phyloP scores from a whole-genome alignment of 1,140 invertebrate species.

The Drosophila paulistorum region DNA sequence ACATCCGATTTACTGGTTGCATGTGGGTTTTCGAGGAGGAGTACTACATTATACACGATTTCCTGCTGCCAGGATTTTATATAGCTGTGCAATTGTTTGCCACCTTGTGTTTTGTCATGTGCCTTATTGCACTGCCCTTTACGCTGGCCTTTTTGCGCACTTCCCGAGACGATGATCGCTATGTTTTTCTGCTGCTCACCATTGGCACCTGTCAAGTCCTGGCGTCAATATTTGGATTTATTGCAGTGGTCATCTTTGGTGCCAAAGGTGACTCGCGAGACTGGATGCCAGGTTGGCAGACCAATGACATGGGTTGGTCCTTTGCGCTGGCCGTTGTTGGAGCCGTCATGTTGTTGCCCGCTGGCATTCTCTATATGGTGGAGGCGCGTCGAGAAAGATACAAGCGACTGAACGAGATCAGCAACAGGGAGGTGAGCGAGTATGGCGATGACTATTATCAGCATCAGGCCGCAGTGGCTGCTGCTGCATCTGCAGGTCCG shows the following conservation, averaged over 20 bases:
- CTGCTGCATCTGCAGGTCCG: constrained; percentile 28
- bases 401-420: constrained; percentile 87
- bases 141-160: constrained; percentile 89
- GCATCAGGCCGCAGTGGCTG: constrained; percentile 51
- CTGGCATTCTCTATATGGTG: constrained; percentile 91
- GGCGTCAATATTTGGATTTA: constrained; percentile 89
- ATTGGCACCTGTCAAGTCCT: constrained; percentile 89
- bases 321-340: constrained; percentile 94
- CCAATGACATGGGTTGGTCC: constrained; percentile 97
- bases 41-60: constrained; percentile 94
- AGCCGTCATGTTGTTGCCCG: constrained; percentile 88
- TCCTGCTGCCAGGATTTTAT: constrained; percentile 94
- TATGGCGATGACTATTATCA: constrained; percentile 85
- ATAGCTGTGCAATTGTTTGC: constrained; percentile 96
- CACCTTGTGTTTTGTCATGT: constrained; percentile 91
- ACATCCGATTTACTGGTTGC: constrained; percentile 91
- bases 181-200: constrained; percentile 88
- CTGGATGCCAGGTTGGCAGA: constrained; percentile 98
- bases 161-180: constrained; percentile 90
- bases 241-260: constrained; percentile 90
- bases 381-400: constrained; percentile 90
- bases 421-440: constrained; percentile 86
- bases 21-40: constrained; percentile 98
- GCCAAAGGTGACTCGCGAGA: constrained; percentile 93
- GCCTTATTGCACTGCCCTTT: constrained; percentile 89